Evolutionary conservation across 2,888 invertebrate genomes (phyloP).

Genomic region (Yponomeuta malinellus): DNA sequence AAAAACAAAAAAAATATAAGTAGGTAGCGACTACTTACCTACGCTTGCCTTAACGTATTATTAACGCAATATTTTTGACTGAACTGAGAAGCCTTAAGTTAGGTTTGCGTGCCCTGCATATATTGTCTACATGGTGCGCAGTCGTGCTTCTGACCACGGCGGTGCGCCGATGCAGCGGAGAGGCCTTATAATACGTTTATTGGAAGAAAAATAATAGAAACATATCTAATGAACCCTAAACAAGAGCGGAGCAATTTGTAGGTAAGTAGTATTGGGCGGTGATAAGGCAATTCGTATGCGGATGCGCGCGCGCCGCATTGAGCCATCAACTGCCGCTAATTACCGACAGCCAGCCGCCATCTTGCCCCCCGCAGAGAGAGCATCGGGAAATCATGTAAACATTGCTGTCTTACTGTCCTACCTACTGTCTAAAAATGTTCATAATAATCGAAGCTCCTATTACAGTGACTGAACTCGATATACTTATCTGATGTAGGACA

Average conservation of each 20-base stretch:
- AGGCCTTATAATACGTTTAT: neutral
- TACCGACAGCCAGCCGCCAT: neutral
- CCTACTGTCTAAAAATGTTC: neutral
- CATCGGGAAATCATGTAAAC: neutral
- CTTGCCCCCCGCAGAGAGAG: neutral
- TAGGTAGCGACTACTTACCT: no score
- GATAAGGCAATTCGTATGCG: neutral
- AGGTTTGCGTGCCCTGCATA: no score
- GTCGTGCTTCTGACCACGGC: neutral
- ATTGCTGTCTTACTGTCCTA: neutral
- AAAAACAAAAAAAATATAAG: no score
- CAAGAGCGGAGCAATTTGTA: neutral
- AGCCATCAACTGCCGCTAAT: conserved; percentile 1
- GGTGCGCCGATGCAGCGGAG: neutral
- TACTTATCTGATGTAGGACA: no score
- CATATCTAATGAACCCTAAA: neutral
- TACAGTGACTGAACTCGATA: no score
- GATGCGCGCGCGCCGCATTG: neutral
- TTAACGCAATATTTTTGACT: no score
- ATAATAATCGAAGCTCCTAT: no score
- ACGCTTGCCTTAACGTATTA: no score
- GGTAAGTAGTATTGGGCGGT: neutral
- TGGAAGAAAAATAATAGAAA: neutral
- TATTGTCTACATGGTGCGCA: no score
- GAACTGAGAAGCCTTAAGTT: no score